Evolutionary conservation across 2,797 vertebrate genomes (phyloP), one percentile per base, ranked within the genome.

Genomic region (Scolopax rusticola): DNA sequence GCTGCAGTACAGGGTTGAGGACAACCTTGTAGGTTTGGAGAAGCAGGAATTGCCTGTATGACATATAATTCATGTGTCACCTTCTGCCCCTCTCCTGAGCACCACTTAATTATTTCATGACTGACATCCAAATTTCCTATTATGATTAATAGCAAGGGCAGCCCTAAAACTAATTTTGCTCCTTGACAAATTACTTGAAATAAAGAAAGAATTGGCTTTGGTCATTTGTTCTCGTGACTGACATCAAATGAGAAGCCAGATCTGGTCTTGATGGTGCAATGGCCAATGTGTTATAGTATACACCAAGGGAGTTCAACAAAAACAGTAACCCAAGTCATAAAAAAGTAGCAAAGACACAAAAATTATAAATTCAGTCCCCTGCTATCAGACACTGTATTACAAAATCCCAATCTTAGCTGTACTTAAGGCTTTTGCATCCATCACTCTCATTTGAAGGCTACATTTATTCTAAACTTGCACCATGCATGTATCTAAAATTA

Each of bases 1-100:
- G 64, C 71, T 76, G 47, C 33, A 57, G 87, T 45, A 28, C 0
- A 2, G 43, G 45, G 41, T 9, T 75, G 33, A 69, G 70, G 41
- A 53, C 41, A 45, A 13, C 10, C 21, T 27, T 19, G 20, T 2
- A 61, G 78, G 8, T 38, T 9, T 79, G 68, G 81, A 67, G 51
- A 41, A 73, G 84, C 28, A 69, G 40, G 56, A 87, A 5, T 51
- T 73, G 84, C 12, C 61, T 8, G 8, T 13, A 2, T 5, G 5
- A 51, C 0, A 4, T 6, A 9, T 11, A 53, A 38, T 47, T 85
- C 15, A 45, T 1, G 12, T 0, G 2, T 24, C 2, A 3, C 19
- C 28, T 89, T 33, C 79, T 75, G 80, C 12, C 18, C 7, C 32
- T n/a, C 56, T 50, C 54, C 10, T 2, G 6, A 87, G 79, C 68